Base-by-base conservation (phyloP, 1,140 invertebrate species). In the Euglossa dilemma region DNA sequence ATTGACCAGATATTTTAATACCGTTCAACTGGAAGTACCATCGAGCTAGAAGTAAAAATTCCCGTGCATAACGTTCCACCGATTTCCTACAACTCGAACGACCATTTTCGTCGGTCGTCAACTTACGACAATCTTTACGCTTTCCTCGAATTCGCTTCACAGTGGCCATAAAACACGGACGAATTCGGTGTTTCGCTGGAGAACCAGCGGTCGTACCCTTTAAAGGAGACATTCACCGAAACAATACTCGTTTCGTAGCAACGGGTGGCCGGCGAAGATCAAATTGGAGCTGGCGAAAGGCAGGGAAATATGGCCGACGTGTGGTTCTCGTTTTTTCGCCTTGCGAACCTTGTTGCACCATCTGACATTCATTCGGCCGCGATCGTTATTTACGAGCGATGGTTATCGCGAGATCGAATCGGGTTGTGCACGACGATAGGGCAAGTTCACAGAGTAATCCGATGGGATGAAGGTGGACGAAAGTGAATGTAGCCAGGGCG, bases 381-480 rank as follows among this genome's bases (percentile, higher is more conserved):
- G 16, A 43, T 28, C 36, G 36, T 36, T 56, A 36, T 72, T 72
- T 72, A 72, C 70, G 70, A 56, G 69, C 69, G 20, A 23, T 43
- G 8, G 16, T 11, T 28, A 63, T 75, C 43, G n/a, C 0, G n/a
- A 47, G 57, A 74, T 61, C 57, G 43, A 61, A 74, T 61, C n/a
- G 28, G 69, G 25, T 18, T 47, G 45, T 23, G 28, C 2, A 25
- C 23, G 23, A 50, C 12, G 43, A 47, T 25, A n/a, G 9, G 25
- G 23, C 28, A 25, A 54, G 54, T 36, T 18, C 16, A 57, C 45
- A 14, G 1, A 12, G 23, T 59, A 28, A 75, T 76, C 28, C 20
- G 18, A 0, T 9, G 6, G 16, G 50, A 20, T 7, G 36, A 9
- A 80, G 36, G 54, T 50, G 67, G 47, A 69, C 36, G 50, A 70